Base-by-base conservation (phyloP, 2,113 vertebrate genomes). In the Brevimyrus niger region DNA sequence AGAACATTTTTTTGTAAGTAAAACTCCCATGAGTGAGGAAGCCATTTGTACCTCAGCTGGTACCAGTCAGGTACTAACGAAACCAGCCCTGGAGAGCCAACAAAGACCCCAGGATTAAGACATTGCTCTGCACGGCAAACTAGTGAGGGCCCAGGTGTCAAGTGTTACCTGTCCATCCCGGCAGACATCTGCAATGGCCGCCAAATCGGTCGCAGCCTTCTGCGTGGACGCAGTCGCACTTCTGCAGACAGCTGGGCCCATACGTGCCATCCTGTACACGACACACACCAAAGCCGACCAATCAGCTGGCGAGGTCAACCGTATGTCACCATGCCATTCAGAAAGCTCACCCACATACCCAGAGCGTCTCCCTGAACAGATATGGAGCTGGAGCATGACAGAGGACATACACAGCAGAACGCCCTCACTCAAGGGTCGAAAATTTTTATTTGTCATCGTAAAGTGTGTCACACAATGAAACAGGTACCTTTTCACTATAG, bases 141-240 rank as follows among this genome's bases (percentile, higher is more conserved):
- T n/a, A 46, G 19, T 10, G 6, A 84, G 44, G 42, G 8, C 73
- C 31, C 1, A 4, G 15, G 8, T 6, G 15, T 31, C 9, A 11
- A 48, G 73, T n/a, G 65, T 42, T 87, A 98, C 98, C 98, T 88
- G 89, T 96, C 97, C 98, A 98, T 0, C 98, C 98, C 0, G 97
- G 95, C 91, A 96, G 95, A 93, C 98, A 99, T 58, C 0, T 95
- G 92, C 98, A 99, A 88, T 93, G 92, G 35, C 98, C 98, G 0
- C 90, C 94, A 89, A 92, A 38, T 0, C 96, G 93, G 35, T 97
- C 96, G 2, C 98, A 99, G 89, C 96, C 94, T 0, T 96, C 95
- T 0, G 97, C 93, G 0, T 97, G 95, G 86, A 96, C 92, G 0
- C 98, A 99, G 55, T 96, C 94, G 17, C 98, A 99, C 83, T 42